phyloP scores from a whole-genome alignment of 1,140 invertebrate species.

The Nixonia krombeini region DNA sequence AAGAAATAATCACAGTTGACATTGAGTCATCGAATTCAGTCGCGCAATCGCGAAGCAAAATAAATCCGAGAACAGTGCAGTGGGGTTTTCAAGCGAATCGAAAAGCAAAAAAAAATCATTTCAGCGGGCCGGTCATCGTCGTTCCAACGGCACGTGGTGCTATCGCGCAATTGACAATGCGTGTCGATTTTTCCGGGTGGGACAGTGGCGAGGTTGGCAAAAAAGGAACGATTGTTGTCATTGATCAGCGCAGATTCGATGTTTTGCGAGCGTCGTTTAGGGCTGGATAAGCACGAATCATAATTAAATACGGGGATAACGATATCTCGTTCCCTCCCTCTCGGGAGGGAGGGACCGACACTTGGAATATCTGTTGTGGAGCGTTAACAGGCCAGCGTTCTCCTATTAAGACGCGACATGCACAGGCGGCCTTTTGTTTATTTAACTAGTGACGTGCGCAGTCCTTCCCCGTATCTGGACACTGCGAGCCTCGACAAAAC shows the following conservation, averaged over 20 bases:
- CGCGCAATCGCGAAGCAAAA: too few relatives aligned
- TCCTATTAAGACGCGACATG: constrained; percentile 50
- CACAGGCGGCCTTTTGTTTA: constrained; percentile 53
- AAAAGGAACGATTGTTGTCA: background rate
- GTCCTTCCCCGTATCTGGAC: constrained; percentile 34
- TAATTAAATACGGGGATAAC: constrained; percentile 46
- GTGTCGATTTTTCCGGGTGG: too few relatives aligned
- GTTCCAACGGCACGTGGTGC: too few relatives aligned
- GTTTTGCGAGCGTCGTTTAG: constrained; percentile 37
- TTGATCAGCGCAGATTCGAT: constrained; percentile 10
- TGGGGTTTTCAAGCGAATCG: background rate
- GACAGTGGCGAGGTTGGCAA: too few relatives aligned
- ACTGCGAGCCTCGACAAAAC: background rate
- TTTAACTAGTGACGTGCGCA: constrained; percentile 54
- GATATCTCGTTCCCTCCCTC: constrained; percentile 48
- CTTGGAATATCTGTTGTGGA: constrained; percentile 59
- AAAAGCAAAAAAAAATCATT: constrained; percentile 3
- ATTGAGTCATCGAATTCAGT: too few relatives aligned
- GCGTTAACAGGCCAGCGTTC: constrained; percentile 49
- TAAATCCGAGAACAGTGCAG: background rate
- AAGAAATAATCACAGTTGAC: too few relatives aligned
- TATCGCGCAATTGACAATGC: too few relatives aligned
- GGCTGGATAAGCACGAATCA: constrained; percentile 40
- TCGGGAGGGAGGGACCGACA: constrained; percentile 41
- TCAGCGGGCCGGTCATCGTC: too few relatives aligned